Percentiles rank a stretch among this genome's conserved stretches.
Evolutionary conservation across 2,888 invertebrate genomes (phyloP).

Genomic region (Pheosia tremula): DNA sequence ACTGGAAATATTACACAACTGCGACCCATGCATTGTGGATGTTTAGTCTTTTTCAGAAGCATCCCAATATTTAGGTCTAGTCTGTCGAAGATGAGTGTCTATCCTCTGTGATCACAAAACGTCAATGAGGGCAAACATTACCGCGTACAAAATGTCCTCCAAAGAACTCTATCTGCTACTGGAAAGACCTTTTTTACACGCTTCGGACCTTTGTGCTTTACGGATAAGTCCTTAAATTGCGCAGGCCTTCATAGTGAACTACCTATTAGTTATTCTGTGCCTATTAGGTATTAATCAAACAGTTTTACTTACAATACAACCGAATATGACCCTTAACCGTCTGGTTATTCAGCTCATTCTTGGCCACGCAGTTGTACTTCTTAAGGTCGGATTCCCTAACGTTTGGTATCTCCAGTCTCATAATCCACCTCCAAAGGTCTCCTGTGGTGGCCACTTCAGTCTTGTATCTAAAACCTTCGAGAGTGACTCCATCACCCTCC

Average conservation of each 20-base stretch:
- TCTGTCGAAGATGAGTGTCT: too few species aligned
- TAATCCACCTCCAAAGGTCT: slow-evolving; percentile 87
- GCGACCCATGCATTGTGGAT: too few species aligned
- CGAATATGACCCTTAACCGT: slow-evolving; percentile 88
- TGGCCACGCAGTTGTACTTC: slow-evolving; percentile 93
- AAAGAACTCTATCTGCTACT: too few species aligned
- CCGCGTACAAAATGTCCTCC: too few species aligned
- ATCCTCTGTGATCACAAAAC: too few species aligned
- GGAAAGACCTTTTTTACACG: too few species aligned
- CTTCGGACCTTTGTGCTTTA: too few species aligned
- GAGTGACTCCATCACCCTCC: slow-evolving; percentile 91
- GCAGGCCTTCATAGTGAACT: neutral
- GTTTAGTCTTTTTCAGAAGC: too few species aligned
- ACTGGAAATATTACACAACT: too few species aligned
- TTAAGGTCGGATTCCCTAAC: slow-evolving; percentile 88
- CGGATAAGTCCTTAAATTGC: too few species aligned
- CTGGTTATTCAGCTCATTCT: slow-evolving; percentile 92
- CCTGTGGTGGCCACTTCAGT: slow-evolving; percentile 64
- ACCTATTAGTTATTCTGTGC: neutral
- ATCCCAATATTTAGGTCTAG: too few species aligned
- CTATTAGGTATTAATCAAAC: neutral
- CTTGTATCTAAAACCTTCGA: slow-evolving; percentile 83
- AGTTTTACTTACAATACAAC: slow-evolving; percentile 58
- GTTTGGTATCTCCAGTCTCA: slow-evolving; percentile 90
- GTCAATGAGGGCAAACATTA: too few species aligned